A percentile compares a stretch with the other conserved stretches of the same genome.
Evolutionary conservation across 2,797 vertebrate genomes (phyloP).

Genomic region (Cynodonichthys magdalenae): DNA sequence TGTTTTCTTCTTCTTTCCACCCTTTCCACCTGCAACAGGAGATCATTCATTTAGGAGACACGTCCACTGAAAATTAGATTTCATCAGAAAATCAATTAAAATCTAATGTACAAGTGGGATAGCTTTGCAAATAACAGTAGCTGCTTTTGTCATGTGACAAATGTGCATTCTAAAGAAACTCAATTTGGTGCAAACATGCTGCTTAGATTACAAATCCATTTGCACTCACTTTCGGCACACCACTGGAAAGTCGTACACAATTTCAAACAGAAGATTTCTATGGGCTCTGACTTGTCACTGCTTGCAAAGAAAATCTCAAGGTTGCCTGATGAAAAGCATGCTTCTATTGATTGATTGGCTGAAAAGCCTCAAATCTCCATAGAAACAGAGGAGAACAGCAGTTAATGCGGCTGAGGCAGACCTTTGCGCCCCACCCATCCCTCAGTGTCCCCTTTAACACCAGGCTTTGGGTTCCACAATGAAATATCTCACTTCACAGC

Average conservation of each 20-base stretch:
- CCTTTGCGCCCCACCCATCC: constrained; percentile 69
- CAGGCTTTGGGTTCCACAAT: constrained; percentile 68
- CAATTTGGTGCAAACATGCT: constrained; percentile 46
- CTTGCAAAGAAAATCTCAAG: constrained; percentile 72
- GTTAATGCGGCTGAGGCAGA: constrained; percentile 63
- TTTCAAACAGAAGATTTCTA: constrained; percentile 66
- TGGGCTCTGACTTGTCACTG: constrained; percentile 51
- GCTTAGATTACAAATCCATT: constrained; percentile 47
- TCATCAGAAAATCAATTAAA: constrained; percentile 49
- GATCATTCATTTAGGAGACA: constrained; percentile 25
- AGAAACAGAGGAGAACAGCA: constrained; percentile 72
- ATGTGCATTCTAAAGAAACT: constrained; percentile 45
- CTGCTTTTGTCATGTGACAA: constrained; percentile 45
- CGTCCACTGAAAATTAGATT: constrained; percentile 30
- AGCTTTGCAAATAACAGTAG: constrained; percentile 34
- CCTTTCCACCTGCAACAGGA: constrained; percentile 90
- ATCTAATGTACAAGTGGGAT: constrained; percentile 27
- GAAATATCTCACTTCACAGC: constrained; percentile 75
- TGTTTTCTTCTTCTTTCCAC: constrained; percentile 99
- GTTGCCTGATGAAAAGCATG: constrained; percentile 74
- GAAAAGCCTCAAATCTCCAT: constrained; percentile 77
- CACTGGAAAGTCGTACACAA: constrained; percentile 49
- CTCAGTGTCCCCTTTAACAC: constrained; percentile 72
- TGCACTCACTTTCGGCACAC: constrained; percentile 39
- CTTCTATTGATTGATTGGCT: constrained; percentile 74